Evolutionary conservation across 2,888 invertebrate genomes (phyloP).

Genomic region (Metalampra italica): DNA sequence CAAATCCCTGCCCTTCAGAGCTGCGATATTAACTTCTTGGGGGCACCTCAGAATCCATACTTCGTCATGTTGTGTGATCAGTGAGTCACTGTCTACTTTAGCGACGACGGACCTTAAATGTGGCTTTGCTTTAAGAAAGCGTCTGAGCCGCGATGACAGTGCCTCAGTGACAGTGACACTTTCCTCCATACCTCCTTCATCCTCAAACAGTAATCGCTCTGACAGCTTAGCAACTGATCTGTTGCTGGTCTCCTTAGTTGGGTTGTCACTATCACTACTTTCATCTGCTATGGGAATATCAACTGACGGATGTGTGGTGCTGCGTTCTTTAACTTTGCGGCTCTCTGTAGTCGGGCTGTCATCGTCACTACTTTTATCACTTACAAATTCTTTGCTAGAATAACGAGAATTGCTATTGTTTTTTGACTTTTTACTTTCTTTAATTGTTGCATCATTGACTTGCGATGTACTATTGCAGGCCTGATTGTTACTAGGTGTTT

Average conservation of each 20-base stretch:
- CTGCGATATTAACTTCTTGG: slow-evolving; percentile 34
- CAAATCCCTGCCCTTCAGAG: slow-evolving; percentile 34
- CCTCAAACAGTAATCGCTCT: slow-evolving; percentile 53
- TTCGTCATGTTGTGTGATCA: slow-evolving; percentile 46
- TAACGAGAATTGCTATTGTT: background rate
- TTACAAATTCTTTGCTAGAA: slow-evolving; percentile 1
- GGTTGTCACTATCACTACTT: background rate
- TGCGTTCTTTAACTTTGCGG: background rate
- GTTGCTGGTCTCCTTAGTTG: background rate
- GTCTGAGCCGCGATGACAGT: slow-evolving; percentile 26
- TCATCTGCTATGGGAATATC: background rate
- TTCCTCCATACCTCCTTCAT: slow-evolving; percentile 17
- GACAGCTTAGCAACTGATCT: slow-evolving; percentile 26
- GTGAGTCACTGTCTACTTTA: slow-evolving; percentile 15
- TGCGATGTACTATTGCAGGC: slow-evolving; percentile 19
- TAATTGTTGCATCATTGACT: background rate
- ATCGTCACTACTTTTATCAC: background rate
- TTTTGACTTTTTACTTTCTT: background rate
- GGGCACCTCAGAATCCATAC: slow-evolving; percentile 56
- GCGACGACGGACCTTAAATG: slow-evolving; percentile 27
- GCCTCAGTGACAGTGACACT: slow-evolving; percentile 6
- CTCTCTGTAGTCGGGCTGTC: background rate
- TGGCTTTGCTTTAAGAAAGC: slow-evolving; percentile 34
- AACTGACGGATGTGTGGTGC: background rate
- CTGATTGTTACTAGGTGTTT: slow-evolving; percentile 23